Percentiles rank a stretch among this genome's conserved stretches.
These are phyloP conservation scores for Nasonia giraulti DNA, from an alignment of 1,140 invertebrate species.

Conservation along the genomic window DNA sequence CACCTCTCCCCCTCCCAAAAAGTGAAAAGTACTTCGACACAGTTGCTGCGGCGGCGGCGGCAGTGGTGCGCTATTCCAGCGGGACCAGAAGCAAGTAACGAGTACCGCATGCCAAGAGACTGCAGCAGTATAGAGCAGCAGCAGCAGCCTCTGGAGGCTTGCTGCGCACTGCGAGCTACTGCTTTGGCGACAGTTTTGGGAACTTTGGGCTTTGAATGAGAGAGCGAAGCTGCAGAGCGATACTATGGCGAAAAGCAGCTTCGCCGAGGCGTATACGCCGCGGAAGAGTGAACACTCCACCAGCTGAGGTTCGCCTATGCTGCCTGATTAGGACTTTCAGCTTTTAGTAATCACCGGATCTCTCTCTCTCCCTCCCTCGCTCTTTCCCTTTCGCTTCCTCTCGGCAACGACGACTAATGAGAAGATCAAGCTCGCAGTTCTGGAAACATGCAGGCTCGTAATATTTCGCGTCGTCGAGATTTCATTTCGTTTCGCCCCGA, in stretches of 20 bases:
- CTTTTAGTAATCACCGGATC: slow-evolving; percentile 20
- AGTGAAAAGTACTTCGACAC: background rate
- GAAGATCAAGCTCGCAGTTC: background rate
- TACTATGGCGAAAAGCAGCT: background rate
- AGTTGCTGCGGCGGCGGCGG: background rate
- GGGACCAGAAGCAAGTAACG: slow-evolving; percentile 24
- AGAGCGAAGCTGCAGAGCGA: background rate
- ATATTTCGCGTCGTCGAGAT: background rate
- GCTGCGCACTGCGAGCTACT: background rate
- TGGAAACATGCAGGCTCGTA: background rate
- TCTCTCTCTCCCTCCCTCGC: background rate
- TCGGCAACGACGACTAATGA: background rate
- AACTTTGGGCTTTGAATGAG: slow-evolving; percentile 24
- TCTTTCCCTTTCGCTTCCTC: background rate
- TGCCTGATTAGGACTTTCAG: slow-evolving; percentile 26
- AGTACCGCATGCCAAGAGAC: slow-evolving; percentile 16
- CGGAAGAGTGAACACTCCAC: background rate
- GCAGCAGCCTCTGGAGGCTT: background rate
- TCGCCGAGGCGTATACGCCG: background rate
- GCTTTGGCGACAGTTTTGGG: slow-evolving; percentile 15
- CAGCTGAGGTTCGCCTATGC: background rate
- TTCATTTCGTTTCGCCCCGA: background rate
- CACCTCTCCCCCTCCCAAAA: background rate
- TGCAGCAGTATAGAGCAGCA: background rate
- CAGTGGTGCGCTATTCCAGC: background rate